Base-by-base conservation (phyloP, 2,797 vertebrate species). In the Heteromormyrus szaboi region DNA sequence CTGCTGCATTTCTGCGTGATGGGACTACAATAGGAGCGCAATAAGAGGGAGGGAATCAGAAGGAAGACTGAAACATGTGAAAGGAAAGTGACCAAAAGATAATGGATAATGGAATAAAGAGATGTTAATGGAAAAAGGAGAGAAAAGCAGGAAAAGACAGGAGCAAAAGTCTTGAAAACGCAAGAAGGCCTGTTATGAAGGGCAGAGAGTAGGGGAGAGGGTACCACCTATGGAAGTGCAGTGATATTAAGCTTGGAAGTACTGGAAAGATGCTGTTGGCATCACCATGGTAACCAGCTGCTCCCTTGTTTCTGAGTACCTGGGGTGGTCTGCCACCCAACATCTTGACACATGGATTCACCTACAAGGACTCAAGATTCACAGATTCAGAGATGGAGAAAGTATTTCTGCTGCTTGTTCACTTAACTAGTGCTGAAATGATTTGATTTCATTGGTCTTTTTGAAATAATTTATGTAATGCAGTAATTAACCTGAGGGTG, bases 1-100 rank as follows among this genome's bases (percentile, higher is more conserved):
- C 83, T 92, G 86, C 94, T 93, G 94, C 94, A 94, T 94, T 94
- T 95, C 93, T 94, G 91, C 91, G 91, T 95, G 94, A 95, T 93
- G 93, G 92, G 93, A 94, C 92, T 95, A 91, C 90, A 89, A 93
- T 53, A 94, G 90, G 93, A 92, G 90, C 92, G 90, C 88, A 87
- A 89, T 90, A 90, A 87, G 89, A 76, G 89, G 72, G 83, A 88
- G 88, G 79, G 89, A 89, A 56, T 86, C 72, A 89, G 89, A 48
- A 37, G 92, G 89, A 92, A 87, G 90, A 91, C 59, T 91, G 91
- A 90, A 85, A 89, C 91, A 90, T 86, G 88, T 68, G 92, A 90
- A 90, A 91, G 90, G 90, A 56, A 88, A 90, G 86, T 92, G 92
- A 86, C 84, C 89, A 81, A 90, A 62, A 90, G 76, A 89, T 88